Evolutionary conservation across 2,888 invertebrate species (phyloP), one percentile per base, ranked within the genome.

Genomic region (Sinelater perroti): DNA sequence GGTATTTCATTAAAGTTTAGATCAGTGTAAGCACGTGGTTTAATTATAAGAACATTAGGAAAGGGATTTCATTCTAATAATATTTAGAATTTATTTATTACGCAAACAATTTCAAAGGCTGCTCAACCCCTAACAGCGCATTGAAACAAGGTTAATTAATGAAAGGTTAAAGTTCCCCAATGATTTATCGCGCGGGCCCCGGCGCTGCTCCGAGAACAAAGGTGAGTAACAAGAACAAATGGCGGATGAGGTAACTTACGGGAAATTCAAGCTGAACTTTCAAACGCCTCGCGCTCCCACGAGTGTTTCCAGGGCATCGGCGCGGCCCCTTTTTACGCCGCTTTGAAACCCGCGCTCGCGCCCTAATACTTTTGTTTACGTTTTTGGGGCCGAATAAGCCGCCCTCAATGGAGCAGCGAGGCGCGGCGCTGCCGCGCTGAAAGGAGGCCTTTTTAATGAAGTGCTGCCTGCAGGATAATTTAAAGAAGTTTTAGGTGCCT

Each of bases 351-450:
- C 18, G 35, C 35, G 16, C 18, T 35, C 35, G 16, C 17, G 16
- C 17, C 35, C 35, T 35, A 14, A 35, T 35, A 35, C 35, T 35
- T 40, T 24, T 40, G 40, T 24, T 40, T 40, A 40, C 40, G 40
- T 40, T 40, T 38, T 40, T 16, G 40, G 21, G 11, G 24, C 40
- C n/a, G 24, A 40, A 24, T 24, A 40, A 40, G 21, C 24, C 40
- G 11, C 13, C 38, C 24, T 40, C 40, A 40, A 24, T 40, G 14
- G 24, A 40, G 21, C 24, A 40, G 26, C 14, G 40, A 40, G 26
- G 13, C 21, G 26, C 24, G 26, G 26, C 24, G 40, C 40, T 6
- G 40, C 18, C 24, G 24, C 40, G 26, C 8, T 24, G 21, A 40
- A 40, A 40, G 40, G 21, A 40, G 26, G 26, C 16, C 24, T 40